phyloP scores from a whole-genome alignment of 2,888 invertebrate genomes.

The Parnassius smintheus region DNA sequence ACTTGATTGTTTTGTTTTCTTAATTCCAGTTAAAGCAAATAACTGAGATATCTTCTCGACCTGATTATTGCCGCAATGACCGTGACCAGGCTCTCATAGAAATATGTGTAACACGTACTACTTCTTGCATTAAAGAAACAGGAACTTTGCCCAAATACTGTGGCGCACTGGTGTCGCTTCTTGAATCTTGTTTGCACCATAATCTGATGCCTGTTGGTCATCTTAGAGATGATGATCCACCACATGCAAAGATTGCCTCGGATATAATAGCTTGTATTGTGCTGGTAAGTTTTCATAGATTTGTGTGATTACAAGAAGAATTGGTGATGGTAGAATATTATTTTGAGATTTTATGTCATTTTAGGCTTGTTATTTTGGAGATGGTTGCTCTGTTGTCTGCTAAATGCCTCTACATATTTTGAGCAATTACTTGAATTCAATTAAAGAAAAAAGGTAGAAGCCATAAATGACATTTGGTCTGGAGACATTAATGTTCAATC shows the following conservation, averaged over 20 bases:
- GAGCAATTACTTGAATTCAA: too few relatives aligned
- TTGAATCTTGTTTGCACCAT: constrained; percentile 94
- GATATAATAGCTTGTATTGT: constrained; percentile 97
- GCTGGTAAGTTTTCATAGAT: constrained; percentile 83
- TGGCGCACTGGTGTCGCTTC: constrained; percentile 88
- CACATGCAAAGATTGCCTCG: constrained; percentile 97
- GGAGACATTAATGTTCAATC: too few relatives aligned
- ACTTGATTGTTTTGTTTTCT: background rate
- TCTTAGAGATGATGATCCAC: constrained; percentile 91
- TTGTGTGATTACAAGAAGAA: too few relatives aligned
- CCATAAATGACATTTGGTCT: too few relatives aligned
- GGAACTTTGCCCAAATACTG: constrained; percentile 92
- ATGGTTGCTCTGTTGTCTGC: too few relatives aligned
- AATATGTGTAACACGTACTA: constrained; percentile 95
- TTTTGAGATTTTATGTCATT: too few relatives aligned
- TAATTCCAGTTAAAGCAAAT: constrained; percentile 84
- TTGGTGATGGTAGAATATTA: too few relatives aligned
- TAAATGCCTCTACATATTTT: too few relatives aligned
- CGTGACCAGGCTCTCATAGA: constrained; percentile 97
- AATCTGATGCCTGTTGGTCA: constrained; percentile 88
- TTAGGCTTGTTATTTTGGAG: too few relatives aligned
- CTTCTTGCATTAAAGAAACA: constrained; percentile 95
- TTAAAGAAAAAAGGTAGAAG: too few relatives aligned
- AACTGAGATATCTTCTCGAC: constrained; percentile 89
- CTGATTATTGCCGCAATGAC: constrained; percentile 91